phyloP scores from a whole-genome alignment of 2,113 vertebrate genomes.

The Corvus cornix region DNA sequence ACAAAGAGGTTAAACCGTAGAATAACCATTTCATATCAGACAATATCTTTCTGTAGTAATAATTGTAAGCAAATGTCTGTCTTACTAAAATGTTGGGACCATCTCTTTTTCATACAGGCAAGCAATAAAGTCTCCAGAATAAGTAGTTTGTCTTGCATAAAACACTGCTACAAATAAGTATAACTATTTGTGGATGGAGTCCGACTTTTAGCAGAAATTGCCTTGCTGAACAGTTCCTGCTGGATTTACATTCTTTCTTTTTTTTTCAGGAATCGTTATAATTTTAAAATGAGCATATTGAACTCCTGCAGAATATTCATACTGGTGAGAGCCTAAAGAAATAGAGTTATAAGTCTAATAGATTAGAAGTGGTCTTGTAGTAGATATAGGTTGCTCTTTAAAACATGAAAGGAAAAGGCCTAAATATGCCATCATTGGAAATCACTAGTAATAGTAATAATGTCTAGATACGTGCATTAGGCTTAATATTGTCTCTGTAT shows the following conservation, averaged over 20 bases:
- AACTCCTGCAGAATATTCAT: not conserved
- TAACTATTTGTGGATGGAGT: not conserved
- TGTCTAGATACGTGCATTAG: not conserved
- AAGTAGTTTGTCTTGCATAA: not conserved
- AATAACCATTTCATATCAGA: not conserved
- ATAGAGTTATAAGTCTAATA: not conserved
- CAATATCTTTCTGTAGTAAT: not conserved
- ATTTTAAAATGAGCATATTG: not conserved
- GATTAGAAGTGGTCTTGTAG: not conserved
- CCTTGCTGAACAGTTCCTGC: not conserved
- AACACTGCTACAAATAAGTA: not conserved
- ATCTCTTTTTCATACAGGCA: not conserved
- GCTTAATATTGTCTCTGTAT: not conserved
- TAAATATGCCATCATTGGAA: not conserved
- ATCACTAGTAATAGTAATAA: not conserved
- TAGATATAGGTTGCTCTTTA: not conserved
- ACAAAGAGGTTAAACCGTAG: not conserved
- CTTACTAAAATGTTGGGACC: not conserved
- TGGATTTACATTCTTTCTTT: not conserved
- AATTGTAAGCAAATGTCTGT: not conserved
- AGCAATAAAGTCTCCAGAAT: not conserved
- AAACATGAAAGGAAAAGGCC: not conserved
- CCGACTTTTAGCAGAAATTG: not conserved
- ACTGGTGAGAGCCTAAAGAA: not conserved
- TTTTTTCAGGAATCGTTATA: not conserved